Evolutionary conservation across 2,113 vertebrate genomes (phyloP).

Genomic region (Phocoena phocoena): DNA sequence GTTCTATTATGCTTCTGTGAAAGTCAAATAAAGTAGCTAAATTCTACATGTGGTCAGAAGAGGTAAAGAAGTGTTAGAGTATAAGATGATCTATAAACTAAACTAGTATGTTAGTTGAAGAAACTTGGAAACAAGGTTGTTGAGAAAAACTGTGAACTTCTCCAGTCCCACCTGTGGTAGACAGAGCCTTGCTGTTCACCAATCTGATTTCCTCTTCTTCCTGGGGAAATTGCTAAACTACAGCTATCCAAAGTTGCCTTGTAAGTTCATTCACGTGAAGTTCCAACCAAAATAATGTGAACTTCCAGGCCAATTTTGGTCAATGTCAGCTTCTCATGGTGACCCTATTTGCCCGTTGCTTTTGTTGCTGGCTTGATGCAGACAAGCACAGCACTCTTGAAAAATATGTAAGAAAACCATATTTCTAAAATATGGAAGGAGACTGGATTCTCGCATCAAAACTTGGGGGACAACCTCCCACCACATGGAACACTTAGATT

Average conservation of each 20-base stretch:
- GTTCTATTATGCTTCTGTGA: not conserved
- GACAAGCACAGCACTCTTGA: not conserved
- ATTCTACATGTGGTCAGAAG: not conserved
- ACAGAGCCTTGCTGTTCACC: not conserved
- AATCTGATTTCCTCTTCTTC: not conserved
- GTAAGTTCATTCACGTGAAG: not conserved
- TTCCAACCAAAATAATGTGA: not conserved
- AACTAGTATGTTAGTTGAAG: not conserved
- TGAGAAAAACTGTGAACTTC: not conserved
- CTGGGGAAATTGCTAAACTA: not conserved
- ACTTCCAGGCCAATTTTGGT: not conserved
- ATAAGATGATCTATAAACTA: not conserved
- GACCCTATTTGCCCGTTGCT: accelerated
- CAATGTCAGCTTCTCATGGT: not conserved
- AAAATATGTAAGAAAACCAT: not conserved
- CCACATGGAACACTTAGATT: not conserved
- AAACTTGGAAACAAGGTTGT: not conserved
- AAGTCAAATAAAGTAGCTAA: not conserved
- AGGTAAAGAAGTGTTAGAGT: not conserved
- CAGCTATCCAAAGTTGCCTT: not conserved
- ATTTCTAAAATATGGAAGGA: not conserved
- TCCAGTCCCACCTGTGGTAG: accelerated
- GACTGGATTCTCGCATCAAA: not conserved
- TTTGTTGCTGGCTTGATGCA: not conserved
- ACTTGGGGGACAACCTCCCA: not conserved